Conservation (phyloP, 2,888 invertebrate genomes). For the Morpho deidamia region DNA sequence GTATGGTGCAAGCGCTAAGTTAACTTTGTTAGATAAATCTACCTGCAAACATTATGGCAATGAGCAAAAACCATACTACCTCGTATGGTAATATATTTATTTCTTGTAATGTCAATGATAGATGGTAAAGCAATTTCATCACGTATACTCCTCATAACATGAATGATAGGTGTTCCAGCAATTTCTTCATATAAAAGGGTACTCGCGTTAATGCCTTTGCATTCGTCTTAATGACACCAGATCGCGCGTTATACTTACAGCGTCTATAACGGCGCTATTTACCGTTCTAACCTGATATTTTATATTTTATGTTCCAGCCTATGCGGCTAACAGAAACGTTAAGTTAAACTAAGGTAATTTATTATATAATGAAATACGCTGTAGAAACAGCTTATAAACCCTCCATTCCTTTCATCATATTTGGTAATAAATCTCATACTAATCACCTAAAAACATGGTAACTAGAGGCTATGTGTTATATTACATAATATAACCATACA, state of each 20-base stretch:
- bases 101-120: conserved; percentile 10
- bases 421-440: no score
- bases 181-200: conserved; percentile 19
- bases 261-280: conserved; percentile 49
- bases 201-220: conserved; percentile 24
- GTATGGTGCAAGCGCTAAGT: no score
- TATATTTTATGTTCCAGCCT: conserved; percentile 28
- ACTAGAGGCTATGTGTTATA: no score
- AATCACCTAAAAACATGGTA: no score
- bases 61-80: conserved; percentile 12
- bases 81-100: conserved; percentile 9
- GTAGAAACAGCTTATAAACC: background rate
- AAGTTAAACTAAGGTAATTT: background rate
- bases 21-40: background rate
- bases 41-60: conserved; percentile 1
- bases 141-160: conserved; percentile 3
- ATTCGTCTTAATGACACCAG: conserved; percentile 34
- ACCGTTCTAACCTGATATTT: conserved; percentile 53
- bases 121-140: conserved; percentile 7
- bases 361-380: background rate
- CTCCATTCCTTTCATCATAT: no score
- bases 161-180: conserved; percentile 13
- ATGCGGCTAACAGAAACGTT: conserved; percentile 8
- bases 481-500: no score
- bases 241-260: conserved; percentile 40